Evolutionary conservation across 1,140 invertebrate genomes (phyloP).

Genomic region (Phocides pigmalion): DNA sequence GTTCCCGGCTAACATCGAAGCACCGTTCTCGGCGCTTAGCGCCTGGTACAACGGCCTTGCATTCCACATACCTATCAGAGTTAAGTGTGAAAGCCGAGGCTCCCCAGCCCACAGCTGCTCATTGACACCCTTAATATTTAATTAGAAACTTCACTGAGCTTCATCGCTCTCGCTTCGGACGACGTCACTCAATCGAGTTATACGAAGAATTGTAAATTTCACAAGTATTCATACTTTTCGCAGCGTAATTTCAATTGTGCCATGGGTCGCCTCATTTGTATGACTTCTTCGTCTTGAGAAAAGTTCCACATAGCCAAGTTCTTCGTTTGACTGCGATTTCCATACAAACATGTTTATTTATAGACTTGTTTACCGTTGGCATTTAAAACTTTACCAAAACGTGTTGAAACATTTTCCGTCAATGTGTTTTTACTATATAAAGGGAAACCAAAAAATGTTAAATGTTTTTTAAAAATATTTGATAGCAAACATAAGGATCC

Average conservation of each 20-base stretch:
- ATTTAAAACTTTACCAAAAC: not conserved
- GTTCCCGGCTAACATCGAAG: conserved; percentile 41
- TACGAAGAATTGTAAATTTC: conserved; percentile 59
- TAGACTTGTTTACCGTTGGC: not conserved
- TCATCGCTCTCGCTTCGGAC: conserved; percentile 47
- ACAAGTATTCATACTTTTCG: conserved; percentile 40
- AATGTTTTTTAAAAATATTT: no score
- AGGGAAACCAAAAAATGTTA: not conserved
- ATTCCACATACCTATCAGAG: conserved; percentile 43
- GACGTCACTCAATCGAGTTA: conserved; percentile 52
- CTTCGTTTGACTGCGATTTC: conserved; percentile 13
- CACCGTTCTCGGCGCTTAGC: conserved; percentile 38
- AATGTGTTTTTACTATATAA: not conserved
- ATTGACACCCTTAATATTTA: conserved; percentile 66
- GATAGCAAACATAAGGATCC: no score
- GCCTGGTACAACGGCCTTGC: conserved; percentile 38
- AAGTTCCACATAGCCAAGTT: conserved; percentile 8
- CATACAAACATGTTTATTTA: conserved; percentile 15
- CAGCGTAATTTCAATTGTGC: conserved; percentile 33
- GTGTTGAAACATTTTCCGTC: not conserved
- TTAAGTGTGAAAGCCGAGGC: conserved; percentile 41
- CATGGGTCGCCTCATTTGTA: conserved; percentile 14
- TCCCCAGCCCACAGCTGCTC: conserved; percentile 43
- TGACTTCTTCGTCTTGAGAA: conserved; percentile 13
- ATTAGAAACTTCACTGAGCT: conserved; percentile 69